Percentiles rank a stretch among this genome's conserved stretches.
These are phyloP conservation scores for Amphimedon queenslandica DNA, from an alignment of 37 sponge, comb jelly and placozoan species.

Conservation along the genomic window DNA sequence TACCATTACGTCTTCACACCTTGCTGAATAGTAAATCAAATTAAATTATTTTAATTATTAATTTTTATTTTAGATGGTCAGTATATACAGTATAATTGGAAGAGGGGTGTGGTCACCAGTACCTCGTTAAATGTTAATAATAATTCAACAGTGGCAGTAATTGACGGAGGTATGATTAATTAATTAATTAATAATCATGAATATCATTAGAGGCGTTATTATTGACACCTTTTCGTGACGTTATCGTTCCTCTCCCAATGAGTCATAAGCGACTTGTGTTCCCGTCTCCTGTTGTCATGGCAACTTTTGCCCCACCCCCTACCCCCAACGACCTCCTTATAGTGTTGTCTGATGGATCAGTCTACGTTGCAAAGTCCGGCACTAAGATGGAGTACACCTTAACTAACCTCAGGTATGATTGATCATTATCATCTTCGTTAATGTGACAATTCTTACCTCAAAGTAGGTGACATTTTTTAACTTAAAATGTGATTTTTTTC, in stretches of 20 bases:
- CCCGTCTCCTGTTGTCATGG: constrained; percentile 22
- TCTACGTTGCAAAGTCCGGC: neutral
- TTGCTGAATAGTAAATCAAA: neutral
- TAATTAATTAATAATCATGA: too few relatives aligned
- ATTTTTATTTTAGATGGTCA: constrained; percentile 39
- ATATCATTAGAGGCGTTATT: constrained; percentile 42
- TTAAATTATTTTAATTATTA: too few relatives aligned
- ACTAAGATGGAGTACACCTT: too few relatives aligned
- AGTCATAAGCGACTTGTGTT: constrained; percentile 34
- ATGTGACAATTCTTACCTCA: too few relatives aligned
- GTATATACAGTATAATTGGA: constrained; percentile 59
- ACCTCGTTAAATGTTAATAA: constrained; percentile 26
- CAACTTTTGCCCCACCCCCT: constrained; percentile 69
- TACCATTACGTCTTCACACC: constrained; percentile 59
- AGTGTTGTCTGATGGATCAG: constrained; percentile 9
- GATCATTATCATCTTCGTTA: too few relatives aligned
- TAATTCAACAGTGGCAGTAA: constrained; percentile 54
- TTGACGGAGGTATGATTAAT: constrained; percentile 70
- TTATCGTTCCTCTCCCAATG: constrained; percentile 94
- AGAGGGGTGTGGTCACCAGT: constrained; percentile 47
- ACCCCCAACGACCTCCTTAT: constrained; percentile 49
- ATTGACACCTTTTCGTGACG: constrained; percentile 74
- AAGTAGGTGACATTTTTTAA: too few relatives aligned
- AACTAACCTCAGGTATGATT: too few relatives aligned
- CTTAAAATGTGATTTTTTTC: too few relatives aligned